phyloP scores from a whole-genome alignment of 1,140 invertebrate species.

The Drosophila kanapiae region DNA sequence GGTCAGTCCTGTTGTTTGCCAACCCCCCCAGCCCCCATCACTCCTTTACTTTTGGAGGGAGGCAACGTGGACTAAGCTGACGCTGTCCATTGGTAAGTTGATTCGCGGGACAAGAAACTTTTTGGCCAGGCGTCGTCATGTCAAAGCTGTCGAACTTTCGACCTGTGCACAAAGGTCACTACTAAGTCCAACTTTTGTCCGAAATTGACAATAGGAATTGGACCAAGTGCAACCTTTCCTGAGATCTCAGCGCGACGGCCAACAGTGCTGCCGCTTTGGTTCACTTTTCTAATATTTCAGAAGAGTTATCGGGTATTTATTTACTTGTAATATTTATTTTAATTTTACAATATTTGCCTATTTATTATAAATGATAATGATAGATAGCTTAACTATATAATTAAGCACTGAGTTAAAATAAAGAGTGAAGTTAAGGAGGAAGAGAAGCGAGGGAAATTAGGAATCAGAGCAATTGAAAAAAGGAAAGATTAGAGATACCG shows the following conservation, averaged over 20 bases:
- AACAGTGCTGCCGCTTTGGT: background rate
- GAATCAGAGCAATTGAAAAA: no score
- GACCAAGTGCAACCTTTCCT: background rate
- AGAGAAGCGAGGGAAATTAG: no score
- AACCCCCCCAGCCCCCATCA: no score
- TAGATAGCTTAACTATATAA: no score
- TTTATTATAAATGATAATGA: no score
- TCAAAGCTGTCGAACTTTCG: conserved; percentile 3
- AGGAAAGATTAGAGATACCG: no score
- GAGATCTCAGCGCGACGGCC: background rate
- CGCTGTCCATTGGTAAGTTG: conserved; percentile 8
- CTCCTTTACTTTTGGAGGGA: background rate
- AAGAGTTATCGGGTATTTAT: background rate
- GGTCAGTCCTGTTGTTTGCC: no score
- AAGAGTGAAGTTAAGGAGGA: no score
- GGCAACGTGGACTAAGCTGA: background rate
- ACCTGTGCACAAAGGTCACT: background rate
- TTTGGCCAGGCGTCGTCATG: background rate
- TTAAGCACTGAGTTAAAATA: no score
- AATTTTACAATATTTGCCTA: no score
- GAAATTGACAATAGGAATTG: conserved; percentile 1
- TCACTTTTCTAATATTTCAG: background rate
- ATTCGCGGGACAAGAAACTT: conserved; percentile 7
- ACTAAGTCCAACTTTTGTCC: background rate
- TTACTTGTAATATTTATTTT: background rate